Conservation (phyloP, 2,888 invertebrate species). For the Pogonocherus hispidulus region DNA sequence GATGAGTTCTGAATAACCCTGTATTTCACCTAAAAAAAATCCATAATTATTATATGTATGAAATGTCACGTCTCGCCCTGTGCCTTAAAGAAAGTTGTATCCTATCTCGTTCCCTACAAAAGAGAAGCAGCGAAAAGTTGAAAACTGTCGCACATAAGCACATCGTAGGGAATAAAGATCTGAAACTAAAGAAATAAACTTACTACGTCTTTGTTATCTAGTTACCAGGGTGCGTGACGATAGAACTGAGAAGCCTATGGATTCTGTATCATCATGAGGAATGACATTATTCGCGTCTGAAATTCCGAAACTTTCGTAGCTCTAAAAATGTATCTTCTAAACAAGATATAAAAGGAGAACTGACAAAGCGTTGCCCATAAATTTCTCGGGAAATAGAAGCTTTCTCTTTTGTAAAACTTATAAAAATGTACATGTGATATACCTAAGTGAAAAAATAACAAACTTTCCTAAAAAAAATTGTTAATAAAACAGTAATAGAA, state of each 20-base stretch:
- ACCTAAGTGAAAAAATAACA: too few relatives aligned
- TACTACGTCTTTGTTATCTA: background rate
- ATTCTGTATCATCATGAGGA: background rate
- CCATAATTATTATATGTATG: too few relatives aligned
- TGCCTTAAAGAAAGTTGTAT: too few relatives aligned
- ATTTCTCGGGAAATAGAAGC: background rate
- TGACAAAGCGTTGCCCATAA: background rate
- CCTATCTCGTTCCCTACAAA: too few relatives aligned
- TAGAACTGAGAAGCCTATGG: too few relatives aligned
- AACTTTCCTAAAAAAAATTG: too few relatives aligned
- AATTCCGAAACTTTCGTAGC: background rate
- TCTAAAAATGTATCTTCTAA: background rate
- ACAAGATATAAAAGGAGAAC: background rate
- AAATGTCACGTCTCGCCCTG: too few relatives aligned
- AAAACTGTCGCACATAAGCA: background rate
- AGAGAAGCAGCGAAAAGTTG: background rate
- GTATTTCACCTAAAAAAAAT: too few relatives aligned
- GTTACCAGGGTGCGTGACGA: background rate
- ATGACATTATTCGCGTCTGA: background rate
- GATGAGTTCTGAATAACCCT: too few relatives aligned
- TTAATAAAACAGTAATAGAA: too few relatives aligned
- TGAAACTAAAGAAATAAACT: background rate
- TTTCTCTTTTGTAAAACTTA: too few relatives aligned
- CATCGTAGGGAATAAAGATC: background rate
- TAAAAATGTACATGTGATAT: too few relatives aligned